A percentile compares a stretch with the other conserved stretches of the same genome.
Conservation (phyloP, 1,140 invertebrate species). For the Trichonephila inaurata region DNA sequence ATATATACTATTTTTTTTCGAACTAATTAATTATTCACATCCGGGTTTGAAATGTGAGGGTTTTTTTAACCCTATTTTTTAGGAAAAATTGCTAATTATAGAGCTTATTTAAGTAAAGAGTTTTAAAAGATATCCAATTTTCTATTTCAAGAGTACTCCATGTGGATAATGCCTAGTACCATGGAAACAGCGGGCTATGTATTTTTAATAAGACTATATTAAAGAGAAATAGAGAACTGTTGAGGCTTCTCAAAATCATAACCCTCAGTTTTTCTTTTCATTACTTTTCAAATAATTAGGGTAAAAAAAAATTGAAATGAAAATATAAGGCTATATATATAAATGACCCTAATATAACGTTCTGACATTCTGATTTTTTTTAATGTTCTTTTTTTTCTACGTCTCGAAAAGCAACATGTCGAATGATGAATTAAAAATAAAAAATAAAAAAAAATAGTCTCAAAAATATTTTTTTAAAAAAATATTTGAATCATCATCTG, state of each 20-base stretch:
- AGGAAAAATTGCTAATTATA: too few relatives aligned
- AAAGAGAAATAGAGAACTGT: neutral
- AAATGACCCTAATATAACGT: neutral
- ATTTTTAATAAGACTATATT: neutral
- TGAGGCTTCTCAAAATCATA: neutral
- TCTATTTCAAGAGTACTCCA: too few relatives aligned
- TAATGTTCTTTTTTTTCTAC: neutral
- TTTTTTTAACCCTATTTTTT: too few relatives aligned
- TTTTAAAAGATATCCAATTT: too few relatives aligned
- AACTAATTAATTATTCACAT: too few relatives aligned
- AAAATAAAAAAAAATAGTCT: neutral
- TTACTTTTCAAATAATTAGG: neutral
- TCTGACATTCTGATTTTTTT: too few relatives aligned
- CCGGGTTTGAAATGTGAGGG: too few relatives aligned
- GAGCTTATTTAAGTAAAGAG: too few relatives aligned
- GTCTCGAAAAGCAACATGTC: too few relatives aligned
- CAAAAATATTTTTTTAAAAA: neutral
- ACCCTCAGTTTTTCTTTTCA: neutral
- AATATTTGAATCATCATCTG: slow-evolving; percentile 3
- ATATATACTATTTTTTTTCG: too few relatives aligned
- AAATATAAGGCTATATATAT: neutral
- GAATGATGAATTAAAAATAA: neutral
- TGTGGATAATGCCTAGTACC: neutral
- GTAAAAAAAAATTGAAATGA: neutral
- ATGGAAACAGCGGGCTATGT: neutral